A percentile compares a stretch with the other conserved stretches of the same genome.
Conservation (phyloP, 2,113 vertebrate species). For the Rhynchopsitta pachyrhyncha region DNA sequence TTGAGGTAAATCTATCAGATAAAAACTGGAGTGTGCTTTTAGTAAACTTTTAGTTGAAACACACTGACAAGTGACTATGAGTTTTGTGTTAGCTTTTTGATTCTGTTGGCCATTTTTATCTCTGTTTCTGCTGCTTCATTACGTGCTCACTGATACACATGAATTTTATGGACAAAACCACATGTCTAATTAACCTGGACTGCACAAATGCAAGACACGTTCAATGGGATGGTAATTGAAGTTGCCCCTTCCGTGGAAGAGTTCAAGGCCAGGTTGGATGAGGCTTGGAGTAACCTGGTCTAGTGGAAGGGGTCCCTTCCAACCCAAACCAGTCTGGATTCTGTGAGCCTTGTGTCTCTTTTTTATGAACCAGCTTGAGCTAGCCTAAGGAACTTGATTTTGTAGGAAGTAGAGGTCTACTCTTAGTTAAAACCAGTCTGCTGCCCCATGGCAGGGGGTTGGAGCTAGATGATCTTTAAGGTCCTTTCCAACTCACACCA, state of each 20-base stretch:
- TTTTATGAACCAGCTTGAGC: not conserved
- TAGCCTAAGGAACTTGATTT: not conserved
- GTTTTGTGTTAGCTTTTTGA: not conserved
- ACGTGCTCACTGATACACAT: rapidly evolving
- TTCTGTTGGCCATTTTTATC: not conserved
- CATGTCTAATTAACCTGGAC: not conserved
- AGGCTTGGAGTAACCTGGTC: not conserved
- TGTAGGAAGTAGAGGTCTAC: not conserved
- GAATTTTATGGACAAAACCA: not conserved
- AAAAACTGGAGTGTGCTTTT: not conserved
- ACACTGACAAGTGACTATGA: not conserved
- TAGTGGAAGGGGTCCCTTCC: not conserved
- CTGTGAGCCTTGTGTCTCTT: not conserved
- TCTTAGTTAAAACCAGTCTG: not conserved
- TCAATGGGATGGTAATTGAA: not conserved
- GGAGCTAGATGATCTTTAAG: not conserved
- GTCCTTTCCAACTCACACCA: not conserved
- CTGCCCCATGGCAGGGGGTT: not conserved
- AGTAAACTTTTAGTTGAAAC: not conserved
- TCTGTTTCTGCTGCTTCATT: not conserved
- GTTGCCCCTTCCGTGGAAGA: not conserved
- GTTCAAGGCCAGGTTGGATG: not conserved
- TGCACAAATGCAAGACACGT: not conserved
- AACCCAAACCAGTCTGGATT: not conserved
- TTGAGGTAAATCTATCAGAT: constrained; percentile 1